Base-by-base conservation (phyloP, 2,888 invertebrate species). In the Protodeltote pygarga region DNA sequence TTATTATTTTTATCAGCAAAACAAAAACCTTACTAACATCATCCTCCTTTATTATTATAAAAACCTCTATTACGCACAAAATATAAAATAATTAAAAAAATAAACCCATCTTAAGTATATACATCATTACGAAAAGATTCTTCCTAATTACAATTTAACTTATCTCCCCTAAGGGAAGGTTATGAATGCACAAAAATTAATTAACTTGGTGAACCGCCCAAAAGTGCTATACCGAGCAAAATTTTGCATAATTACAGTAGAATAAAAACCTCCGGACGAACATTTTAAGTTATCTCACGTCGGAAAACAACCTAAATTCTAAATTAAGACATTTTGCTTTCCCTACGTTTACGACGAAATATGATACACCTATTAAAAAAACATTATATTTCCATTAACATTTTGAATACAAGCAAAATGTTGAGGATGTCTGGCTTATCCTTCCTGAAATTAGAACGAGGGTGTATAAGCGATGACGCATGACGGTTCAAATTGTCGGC, bases 81-180 rank as follows among this genome's bases (percentile, higher is more conserved):
- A n/a, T n/a, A n/a, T n/a, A n/a, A n/a, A n/a, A n/a, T n/a, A n/a
- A n/a, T n/a, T n/a, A n/a, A 15, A 1, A 11, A 27, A 25, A 23
- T 34, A 21, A 27, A 5, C n/a, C 8, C 17, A 40, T 24, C 5
- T 10, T 10, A 40, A 60, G 5, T 13, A 27, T 5, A 19, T 19
- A 14, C 31, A 15, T 31, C 8, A 49, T 62, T 44, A 17, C 24
- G 24, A 38, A 55, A 42, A 57, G 31, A 48, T 32, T 29, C 34
- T 29, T 15, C 23, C 10, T 59, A 59, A 49, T 62, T 44, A 53
- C 38, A 38, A 44, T 49, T 51, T 49, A 44, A 64, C 53, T 49
- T 33, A 53, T 51, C 33, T 27, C 9, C 11, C 32, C 5, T 17
- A 24, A 27, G 15, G 21, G 40, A 32, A 17, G 21, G 35, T 40